Base-by-base conservation (phyloP, 2,888 invertebrate genomes). In the Octodonta nipae region DNA sequence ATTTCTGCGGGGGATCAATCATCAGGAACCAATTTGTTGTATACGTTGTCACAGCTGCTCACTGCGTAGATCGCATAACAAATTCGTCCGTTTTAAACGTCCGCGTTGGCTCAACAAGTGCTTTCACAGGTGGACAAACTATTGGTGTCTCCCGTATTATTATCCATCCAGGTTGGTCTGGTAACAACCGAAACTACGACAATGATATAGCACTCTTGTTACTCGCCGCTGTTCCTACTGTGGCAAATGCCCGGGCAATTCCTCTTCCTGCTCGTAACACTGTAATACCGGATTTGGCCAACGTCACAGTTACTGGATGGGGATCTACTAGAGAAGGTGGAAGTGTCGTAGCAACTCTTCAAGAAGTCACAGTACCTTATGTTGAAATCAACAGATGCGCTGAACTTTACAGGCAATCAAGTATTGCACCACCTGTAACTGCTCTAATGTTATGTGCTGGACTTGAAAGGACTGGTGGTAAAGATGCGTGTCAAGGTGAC, bases 11-110 rank as follows among this genome's bases (percentile, higher is more conserved):
- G 11, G 22, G 22, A 3, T 3, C 11, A n/a, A n/a, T 22, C 22
- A 22, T 22, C 22, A 10, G 10, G 10, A 10, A n/a, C 4, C n/a
- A 22, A 3, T n/a, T n/a, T n/a, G n/a, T n/a, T n/a, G n/a, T n/a
- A n/a, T 22, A 11, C 10, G 22, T 22, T 11, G 10, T 22, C 3
- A 22, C 22, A 3, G 22, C 22, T 3, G 22, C 22, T 11, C 22
- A 22, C 4, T 22, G 22, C 22, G n/a, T n/a, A n/a, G n/a, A n/a
- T n/a, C n/a, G n/a, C n/a, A 22, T 22, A n/a, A 22, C 22, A 22
- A 3, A 3, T 10, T 10, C 10, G 10, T 10, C 22, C 3, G 11
- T 10, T 11, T 11, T 22, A 11, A 22, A 22, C 4, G 11, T 22
- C n/a, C n/a, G 22, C n/a, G 22, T 11, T 22, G 22, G 22, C 3